phyloP scores from a whole-genome alignment of 1,140 invertebrate species.

The Heliconius eleuchia region DNA sequence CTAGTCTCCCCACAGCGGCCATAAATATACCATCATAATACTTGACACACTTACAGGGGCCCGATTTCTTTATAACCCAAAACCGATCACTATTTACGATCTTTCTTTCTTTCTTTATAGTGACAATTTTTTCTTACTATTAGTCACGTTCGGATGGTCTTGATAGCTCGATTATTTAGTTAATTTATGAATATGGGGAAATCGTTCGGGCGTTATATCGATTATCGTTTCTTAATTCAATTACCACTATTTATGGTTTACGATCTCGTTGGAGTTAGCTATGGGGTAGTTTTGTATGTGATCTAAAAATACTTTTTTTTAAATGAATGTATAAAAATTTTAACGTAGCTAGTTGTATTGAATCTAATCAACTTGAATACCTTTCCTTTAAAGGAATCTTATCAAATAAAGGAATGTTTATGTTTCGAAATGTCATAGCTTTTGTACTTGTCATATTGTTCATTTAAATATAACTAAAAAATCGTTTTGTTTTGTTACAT shows the following conservation, averaged over 20 bases:
- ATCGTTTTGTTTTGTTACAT: too few relatives aligned
- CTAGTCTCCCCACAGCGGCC: not conserved
- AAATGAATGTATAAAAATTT: not conserved
- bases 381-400: too few relatives aligned
- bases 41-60: slow-evolving; percentile 54
- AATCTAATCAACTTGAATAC: too few relatives aligned
- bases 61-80: slow-evolving; percentile 69
- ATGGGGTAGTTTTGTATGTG: slow-evolving; percentile 19
- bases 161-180: slow-evolving; percentile 49
- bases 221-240: slow-evolving; percentile 55
- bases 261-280: slow-evolving; percentile 31
- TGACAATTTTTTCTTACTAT: slow-evolving; percentile 46
- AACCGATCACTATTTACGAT: slow-evolving; percentile 62
- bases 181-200: slow-evolving; percentile 47
- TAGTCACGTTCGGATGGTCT: slow-evolving; percentile 53
- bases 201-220: slow-evolving; percentile 53
- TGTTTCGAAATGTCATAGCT: too few relatives aligned
- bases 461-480: too few relatives aligned
- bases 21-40: slow-evolving; percentile 45
- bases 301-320: not conserved
- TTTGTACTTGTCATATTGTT: too few relatives aligned
- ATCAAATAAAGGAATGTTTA: too few relatives aligned
- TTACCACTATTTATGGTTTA: slow-evolving; percentile 42
- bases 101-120: slow-evolving; percentile 26
- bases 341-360: not conserved